Base-by-base conservation (phyloP, 1,140 invertebrate species). In the Asbolus verrucosus region DNA sequence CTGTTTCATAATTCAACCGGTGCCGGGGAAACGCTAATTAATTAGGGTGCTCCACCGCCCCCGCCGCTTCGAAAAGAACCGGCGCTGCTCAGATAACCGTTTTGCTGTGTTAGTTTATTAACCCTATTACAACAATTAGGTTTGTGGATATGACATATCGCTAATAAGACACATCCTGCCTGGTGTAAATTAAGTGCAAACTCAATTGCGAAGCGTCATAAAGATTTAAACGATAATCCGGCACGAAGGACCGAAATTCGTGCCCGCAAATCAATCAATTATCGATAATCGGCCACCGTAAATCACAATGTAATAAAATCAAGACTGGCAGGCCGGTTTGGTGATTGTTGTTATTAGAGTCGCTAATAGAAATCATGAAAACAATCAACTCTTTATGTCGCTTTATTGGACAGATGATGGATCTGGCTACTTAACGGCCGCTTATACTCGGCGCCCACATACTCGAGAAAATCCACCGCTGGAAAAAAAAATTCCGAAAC, bases 101-200 rank as follows among this genome's bases (percentile, higher is more conserved):
- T 73, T 75, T 71, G 71, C 66, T 65, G 69, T 21, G 39, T 54
- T 74, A 74, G 75, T 76, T 74, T 76, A 76, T 74, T 74, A 76
- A 76, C 75, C 75, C 73, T 61, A 70, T 72, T 71, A 54, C 46
- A 54, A 74, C 70, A 71, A 70, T 72, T 74, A 73, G 70, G 70
- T 74, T 73, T 72, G 73, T 74, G 67, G 62, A 66, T 69, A 70
- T 70, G 54, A 73, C 71, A 73, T 70, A 71, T 68, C 46, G 38
- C 69, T 75, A 76, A 76, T 74, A 71, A 75, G 73, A 72, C 36
- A 72, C 73, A 76, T 76, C 75, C 75, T 76, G 73, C 71, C 60
- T 76, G 66, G 71, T 73, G 71, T 73, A 46, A 69, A 76, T 76
- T 72, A 73, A 69, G 68, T 74, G 73, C 75, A 75, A 76, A 76